These are phyloP conservation scores for Drosophila sp. DNA, from an alignment of 1,140 invertebrate species.

Conservation along the genomic window DNA sequence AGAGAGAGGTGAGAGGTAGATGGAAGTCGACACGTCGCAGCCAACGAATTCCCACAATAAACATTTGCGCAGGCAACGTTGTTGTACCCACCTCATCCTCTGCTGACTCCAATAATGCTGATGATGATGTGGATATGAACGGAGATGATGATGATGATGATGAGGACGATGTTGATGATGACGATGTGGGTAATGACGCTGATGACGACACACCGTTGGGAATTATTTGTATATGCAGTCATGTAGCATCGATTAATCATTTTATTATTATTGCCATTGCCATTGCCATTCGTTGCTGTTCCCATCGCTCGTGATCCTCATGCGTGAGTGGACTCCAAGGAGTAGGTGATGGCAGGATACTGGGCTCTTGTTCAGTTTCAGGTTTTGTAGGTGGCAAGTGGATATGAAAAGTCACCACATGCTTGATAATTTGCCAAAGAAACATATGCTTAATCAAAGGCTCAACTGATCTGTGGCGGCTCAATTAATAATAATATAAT, in stretches of 20 bases:
- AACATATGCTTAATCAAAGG: background rate
- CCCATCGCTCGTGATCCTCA: slow-evolving; percentile 75
- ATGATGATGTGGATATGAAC: slow-evolving; percentile 22
- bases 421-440: background rate
- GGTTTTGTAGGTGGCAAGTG: background rate
- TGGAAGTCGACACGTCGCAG: slow-evolving; percentile 54
- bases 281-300: slow-evolving; percentile 68
- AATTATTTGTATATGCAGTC: slow-evolving; percentile 81
- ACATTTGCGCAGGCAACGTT: slow-evolving; percentile 72
- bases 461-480: background rate
- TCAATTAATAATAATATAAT: background rate
- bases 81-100: slow-evolving; percentile 17
- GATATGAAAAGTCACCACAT: slow-evolving; percentile 21
- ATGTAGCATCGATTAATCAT: slow-evolving; percentile 82
- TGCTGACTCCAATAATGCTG: slow-evolving; percentile 11
- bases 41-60: slow-evolving; percentile 76
- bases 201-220: slow-evolving; percentile 72
- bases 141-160: slow-evolving; percentile 31
- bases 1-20: background rate
- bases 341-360: background rate
- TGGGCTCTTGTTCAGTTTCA: background rate
- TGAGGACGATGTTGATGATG: slow-evolving; percentile 22
- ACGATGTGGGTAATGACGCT: slow-evolving; percentile 65
- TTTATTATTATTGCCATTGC: slow-evolving; percentile 70
- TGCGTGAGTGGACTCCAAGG: slow-evolving; percentile 48